Base-by-base conservation (phyloP, 2,113 vertebrate species). In the Ivindomyrus marchei region DNA sequence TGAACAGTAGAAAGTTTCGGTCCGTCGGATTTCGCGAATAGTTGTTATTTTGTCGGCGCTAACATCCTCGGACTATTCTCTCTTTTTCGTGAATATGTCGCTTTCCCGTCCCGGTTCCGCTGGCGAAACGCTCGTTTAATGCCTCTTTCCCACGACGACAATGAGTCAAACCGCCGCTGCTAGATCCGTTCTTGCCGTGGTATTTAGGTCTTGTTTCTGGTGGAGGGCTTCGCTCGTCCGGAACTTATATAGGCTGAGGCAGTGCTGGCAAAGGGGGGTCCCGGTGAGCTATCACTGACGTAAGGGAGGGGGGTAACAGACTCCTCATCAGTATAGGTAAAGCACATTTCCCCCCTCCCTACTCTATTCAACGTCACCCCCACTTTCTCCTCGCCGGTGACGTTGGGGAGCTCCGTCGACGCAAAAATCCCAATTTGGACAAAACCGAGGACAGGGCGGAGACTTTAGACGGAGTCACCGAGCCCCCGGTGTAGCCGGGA, bases 371-470 rank as follows among this genome's bases (percentile, higher is more conserved):
- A 96, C 96, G 96, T 96, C 95, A 96, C 95, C 95, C 91, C 94
- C 95, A 94, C 94, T 94, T 93, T 95, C 94, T 95, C 92, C 94
- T 93, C 92, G 91, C n/a, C 93, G 94, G 95, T 96, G 96, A 96
- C 96, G 96, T 96, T 87, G 93, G 96, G 96, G 95, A 96, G 96
- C 96, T 96, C 96, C 95, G 95, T 95, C 96, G 95, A 96, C 96
- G 96, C 95, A 96, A 94, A 96, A 96, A 96, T 93, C 96, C 96
- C 94, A 96, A 97, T 97, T 97, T 96, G 96, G 96, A 96, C 95
- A 96, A 95, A 96, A 96, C 94, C 94, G 95, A 96, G 94, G 94
- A 94, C 92, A 88, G 93, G 93, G 95, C 92, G 95, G 95, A 91
- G 95, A 90, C 86, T 77, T 94, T 94, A 95, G 93, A 94, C 93